Evolutionary conservation across 2,888 invertebrate genomes (phyloP).

Genomic region (Megalurothrips usitatus): DNA sequence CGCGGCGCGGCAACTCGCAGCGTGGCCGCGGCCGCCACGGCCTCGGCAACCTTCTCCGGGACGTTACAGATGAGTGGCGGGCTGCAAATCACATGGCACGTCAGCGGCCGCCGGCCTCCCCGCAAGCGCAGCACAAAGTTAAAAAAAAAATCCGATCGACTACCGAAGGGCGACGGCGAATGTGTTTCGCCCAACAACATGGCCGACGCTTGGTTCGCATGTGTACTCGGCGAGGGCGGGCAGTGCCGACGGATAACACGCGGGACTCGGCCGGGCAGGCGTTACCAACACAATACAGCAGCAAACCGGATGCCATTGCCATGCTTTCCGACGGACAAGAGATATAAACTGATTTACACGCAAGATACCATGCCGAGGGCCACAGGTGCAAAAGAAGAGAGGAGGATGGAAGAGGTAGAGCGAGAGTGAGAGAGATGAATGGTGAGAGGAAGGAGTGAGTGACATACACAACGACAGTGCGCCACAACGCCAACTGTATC

Average conservation of each 20-base stretch:
- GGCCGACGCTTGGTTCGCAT: too few relatives aligned
- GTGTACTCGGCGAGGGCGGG: too few relatives aligned
- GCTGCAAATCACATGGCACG: neutral
- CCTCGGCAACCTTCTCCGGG: neutral
- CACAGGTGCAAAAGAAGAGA: neutral
- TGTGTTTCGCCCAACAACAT: too few relatives aligned
- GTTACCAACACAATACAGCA: too few relatives aligned
- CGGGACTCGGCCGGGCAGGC: too few relatives aligned
- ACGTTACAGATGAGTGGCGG: slow-evolving; percentile 1
- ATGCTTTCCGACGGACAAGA: too few relatives aligned
- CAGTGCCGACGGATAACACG: too few relatives aligned
- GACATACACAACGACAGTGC: neutral
- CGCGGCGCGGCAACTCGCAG: too few relatives aligned
- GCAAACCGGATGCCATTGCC: too few relatives aligned
- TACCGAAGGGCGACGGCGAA: too few relatives aligned
- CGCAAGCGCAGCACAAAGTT: neutral
- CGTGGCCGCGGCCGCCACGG: neutral
- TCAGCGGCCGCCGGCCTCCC: neutral
- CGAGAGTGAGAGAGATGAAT: neutral
- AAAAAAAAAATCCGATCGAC: neutral
- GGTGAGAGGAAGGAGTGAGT: neutral
- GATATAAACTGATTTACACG: neutral
- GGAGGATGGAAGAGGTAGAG: neutral
- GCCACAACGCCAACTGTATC: neutral
- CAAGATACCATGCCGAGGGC: neutral